Evolutionary conservation across 2,888 invertebrate species (phyloP).

Genomic region (Mellilla xanthometata): DNA sequence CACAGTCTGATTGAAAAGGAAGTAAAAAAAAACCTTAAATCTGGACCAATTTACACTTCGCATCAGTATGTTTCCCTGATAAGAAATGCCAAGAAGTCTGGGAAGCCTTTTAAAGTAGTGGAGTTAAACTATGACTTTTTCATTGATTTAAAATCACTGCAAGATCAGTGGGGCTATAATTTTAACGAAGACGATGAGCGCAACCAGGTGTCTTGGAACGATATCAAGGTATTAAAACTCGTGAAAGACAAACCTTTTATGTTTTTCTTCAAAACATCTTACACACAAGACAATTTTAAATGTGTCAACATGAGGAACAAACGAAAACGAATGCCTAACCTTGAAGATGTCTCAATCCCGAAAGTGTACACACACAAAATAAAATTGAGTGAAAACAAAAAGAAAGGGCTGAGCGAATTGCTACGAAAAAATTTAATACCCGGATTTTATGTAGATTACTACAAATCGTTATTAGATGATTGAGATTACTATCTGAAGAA

Average conservation of each 20-base stretch:
- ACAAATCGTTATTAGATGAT: background rate
- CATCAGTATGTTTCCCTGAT: background rate
- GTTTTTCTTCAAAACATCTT: too few relatives aligned
- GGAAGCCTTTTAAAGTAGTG: background rate
- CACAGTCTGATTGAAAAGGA: constrained; percentile 1
- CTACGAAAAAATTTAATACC: constrained; percentile 2
- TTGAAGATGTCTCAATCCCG: too few relatives aligned
- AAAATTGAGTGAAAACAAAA: constrained; percentile 3
- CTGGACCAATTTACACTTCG: background rate
- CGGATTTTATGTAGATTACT: background rate
- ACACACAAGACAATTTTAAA: too few relatives aligned
- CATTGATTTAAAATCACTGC: background rate
- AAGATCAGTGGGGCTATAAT: background rate
- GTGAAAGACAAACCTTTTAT: background rate
- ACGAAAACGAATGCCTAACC: too few relatives aligned
- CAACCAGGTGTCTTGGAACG: background rate
- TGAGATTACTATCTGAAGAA: background rate
- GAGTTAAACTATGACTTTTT: background rate
- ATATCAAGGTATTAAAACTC: background rate
- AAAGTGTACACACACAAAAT: background rate
- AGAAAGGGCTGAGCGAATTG: constrained; percentile 2
- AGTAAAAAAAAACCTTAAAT: background rate
- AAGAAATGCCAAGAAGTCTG: background rate
- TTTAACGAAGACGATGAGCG: background rate
- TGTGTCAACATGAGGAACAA: too few relatives aligned